A percentile compares a stretch with the other conserved stretches of the same genome.
Conservation (phyloP, 92 coral and sea anemone genomes). For the Montipora capitata region DNA sequence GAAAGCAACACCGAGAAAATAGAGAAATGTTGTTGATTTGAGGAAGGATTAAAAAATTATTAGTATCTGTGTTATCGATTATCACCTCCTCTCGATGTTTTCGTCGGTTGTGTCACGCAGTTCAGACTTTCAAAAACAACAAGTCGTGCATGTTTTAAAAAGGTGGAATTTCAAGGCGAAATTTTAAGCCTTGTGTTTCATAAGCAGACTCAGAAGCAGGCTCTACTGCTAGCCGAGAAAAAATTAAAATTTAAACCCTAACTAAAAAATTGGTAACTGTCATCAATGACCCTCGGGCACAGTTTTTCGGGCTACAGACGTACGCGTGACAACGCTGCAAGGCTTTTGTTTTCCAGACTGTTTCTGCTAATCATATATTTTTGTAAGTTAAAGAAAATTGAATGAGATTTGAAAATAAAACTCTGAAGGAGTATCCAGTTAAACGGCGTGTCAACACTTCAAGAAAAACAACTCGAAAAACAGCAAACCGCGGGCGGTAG, state of each 20-base stretch:
- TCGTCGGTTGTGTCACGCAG: no score
- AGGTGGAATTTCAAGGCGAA: no score
- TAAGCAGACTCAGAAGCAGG: not conserved
- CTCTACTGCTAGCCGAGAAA: not conserved
- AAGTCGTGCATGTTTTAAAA: no score
- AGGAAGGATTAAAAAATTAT: no score
- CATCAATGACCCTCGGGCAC: not conserved
- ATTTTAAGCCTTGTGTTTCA: not conserved
- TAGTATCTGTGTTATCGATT: no score
- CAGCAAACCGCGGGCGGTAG: slow-evolving; percentile 3
- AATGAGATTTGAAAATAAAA: slow-evolving; percentile 7
- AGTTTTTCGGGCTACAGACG: not conserved
- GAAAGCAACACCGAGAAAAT: no score
- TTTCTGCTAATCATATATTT: slow-evolving; percentile 9
- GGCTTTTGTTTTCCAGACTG: slow-evolving; percentile 1
- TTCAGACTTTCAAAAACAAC: no score
- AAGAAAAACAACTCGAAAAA: not conserved
- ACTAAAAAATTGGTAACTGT: not conserved
- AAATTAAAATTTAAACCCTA: not conserved
- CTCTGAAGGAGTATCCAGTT: not conserved
- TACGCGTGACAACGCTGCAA: slow-evolving; percentile 2
- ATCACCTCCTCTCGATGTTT: no score
- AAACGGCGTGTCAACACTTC: no score
- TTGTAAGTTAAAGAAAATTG: slow-evolving; percentile 1
- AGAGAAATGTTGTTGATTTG: no score